Conservation (phyloP, 2,797 vertebrate species). For the Lepilemur ruficaudatus region DNA sequence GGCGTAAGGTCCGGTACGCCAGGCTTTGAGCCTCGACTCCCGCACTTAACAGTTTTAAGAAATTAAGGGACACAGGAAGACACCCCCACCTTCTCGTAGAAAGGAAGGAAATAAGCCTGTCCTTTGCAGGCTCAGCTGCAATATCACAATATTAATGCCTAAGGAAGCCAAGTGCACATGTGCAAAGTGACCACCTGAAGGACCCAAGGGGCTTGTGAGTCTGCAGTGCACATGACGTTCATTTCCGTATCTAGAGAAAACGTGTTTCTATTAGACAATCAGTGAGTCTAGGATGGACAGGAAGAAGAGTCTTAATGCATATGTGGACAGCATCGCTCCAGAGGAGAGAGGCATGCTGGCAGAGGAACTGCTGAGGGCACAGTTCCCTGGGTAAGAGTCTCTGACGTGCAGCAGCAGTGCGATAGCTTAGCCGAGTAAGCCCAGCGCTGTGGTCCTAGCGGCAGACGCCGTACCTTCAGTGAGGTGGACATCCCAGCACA, state of each 20-base stretch:
- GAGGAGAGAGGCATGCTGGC: not conserved
- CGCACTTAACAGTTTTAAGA: not conserved
- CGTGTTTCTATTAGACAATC: not conserved
- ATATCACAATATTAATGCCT: too few species aligned
- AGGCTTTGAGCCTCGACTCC: not conserved
- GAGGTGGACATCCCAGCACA: too few species aligned
- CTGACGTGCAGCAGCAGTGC: not conserved
- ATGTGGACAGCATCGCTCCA: not conserved
- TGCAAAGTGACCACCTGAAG: not conserved
- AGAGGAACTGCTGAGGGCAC: rapidly evolving
- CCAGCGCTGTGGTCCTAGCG: not conserved
- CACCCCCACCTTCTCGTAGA: not conserved
- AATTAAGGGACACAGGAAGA: not conserved
- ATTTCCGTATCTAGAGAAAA: not conserved
- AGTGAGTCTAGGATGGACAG: not conserved
- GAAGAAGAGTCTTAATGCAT: too few species aligned
- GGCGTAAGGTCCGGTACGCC: not conserved
- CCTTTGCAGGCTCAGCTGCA: too few species aligned
- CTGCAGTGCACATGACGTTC: not conserved
- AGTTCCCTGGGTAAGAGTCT: rapidly evolving
- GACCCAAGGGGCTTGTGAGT: not conserved
- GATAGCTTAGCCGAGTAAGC: not conserved
- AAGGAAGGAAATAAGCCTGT: not conserved
- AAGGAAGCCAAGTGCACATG: not conserved
- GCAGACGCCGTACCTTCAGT: not conserved